Conservation (phyloP, 2,113 vertebrate species). For the Turdus rufiventris region DNA sequence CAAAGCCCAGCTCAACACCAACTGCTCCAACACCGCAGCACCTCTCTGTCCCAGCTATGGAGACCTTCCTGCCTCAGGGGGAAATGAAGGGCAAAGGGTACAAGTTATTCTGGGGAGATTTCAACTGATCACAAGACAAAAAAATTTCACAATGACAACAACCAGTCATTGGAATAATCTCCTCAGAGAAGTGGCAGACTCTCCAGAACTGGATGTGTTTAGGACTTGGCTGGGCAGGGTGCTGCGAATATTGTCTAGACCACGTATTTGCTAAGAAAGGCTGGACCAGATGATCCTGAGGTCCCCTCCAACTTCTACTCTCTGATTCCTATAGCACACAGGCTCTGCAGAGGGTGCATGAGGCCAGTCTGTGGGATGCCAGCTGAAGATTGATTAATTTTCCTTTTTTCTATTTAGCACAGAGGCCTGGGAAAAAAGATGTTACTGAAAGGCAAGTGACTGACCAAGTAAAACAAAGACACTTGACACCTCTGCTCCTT, state of each 20-base stretch:
- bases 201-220: background rate
- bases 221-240: background rate
- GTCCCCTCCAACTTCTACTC: background rate
- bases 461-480: background rate
- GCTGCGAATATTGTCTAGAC: background rate
- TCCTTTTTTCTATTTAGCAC: background rate
- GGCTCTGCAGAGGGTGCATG: background rate
- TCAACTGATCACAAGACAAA: background rate
- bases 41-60: accelerated
- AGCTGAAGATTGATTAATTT: background rate
- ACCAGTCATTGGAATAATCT: background rate
- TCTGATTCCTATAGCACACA: background rate
- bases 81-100: background rate
- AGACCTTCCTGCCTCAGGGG: background rate
- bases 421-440: background rate
- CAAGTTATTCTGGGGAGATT: background rate
- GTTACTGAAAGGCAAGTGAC: background rate
- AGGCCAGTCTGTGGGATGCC: background rate
- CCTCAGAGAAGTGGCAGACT: background rate
- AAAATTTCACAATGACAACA: background rate
- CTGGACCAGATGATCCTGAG: background rate
- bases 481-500: background rate
- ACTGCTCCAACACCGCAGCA: accelerated
- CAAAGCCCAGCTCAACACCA: background rate
- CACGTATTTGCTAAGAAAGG: background rate